A percentile compares a stretch with the other conserved stretches of the same genome.
These are phyloP conservation scores for Mythimna lalbum DNA, from an alignment of 2,888 invertebrate genomes.

Conservation along the genomic window DNA sequence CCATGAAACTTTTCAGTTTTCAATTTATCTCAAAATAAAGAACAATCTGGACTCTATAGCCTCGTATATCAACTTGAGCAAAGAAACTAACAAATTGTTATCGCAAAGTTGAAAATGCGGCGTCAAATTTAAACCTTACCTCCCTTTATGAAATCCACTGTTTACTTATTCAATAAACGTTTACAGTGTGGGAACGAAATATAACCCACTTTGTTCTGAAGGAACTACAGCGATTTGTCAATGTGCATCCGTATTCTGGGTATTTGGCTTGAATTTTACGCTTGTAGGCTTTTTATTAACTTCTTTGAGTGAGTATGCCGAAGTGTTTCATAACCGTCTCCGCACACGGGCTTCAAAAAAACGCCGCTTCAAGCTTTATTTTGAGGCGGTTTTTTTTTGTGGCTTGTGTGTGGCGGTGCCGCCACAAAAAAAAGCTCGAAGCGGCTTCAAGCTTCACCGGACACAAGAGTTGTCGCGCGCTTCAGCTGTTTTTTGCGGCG, in stretches of 20 bases:
- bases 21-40: slow-evolving; percentile 26
- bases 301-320: not conserved
- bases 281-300: slow-evolving; percentile 20
- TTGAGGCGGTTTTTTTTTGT: no score
- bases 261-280: slow-evolving; percentile 69
- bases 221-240: slow-evolving; percentile 86
- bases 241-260: slow-evolving; percentile 82
- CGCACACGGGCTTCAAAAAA: no score
- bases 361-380: no score
- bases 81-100: slow-evolving; percentile 67
- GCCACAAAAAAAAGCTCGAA: no score
- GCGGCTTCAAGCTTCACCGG: no score
- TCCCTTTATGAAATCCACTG: slow-evolving; percentile 79
- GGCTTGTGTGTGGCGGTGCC: no score
- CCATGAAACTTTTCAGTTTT: slow-evolving; percentile 22
- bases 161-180: slow-evolving; percentile 88
- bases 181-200: slow-evolving; percentile 85
- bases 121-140: slow-evolving; percentile 63
- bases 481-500: no score
- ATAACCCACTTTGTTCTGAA: slow-evolving; percentile 86
- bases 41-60: slow-evolving; percentile 35
- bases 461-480: no score
- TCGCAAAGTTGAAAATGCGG: slow-evolving; percentile 67
- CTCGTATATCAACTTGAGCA: slow-evolving; percentile 44
- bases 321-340: not conserved